A percentile compares a stretch with the other conserved stretches of the same genome.
phyloP scores from a whole-genome alignment of 2,797 vertebrate species.

The Poecilia wingei region DNA sequence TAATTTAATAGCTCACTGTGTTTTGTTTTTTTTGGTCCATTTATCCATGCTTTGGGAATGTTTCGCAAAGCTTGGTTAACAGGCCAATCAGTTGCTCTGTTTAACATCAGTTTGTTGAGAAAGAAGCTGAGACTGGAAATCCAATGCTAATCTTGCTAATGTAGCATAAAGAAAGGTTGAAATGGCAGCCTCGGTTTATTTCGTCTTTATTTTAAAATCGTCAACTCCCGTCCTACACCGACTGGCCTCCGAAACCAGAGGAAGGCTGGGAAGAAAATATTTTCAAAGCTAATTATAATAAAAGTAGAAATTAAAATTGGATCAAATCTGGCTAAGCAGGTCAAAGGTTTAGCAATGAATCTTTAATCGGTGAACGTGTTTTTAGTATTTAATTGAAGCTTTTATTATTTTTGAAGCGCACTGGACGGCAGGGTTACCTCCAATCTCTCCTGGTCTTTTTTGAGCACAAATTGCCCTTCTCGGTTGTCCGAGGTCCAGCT shows the following conservation, averaged over 20 bases:
- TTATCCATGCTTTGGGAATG: neutral
- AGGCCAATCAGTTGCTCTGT: neutral
- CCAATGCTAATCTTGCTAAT: neutral
- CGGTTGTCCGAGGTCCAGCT: constrained; percentile 91
- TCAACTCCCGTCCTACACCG: neutral
- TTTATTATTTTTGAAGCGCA: no score
- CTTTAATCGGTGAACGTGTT: neutral
- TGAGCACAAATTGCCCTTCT: constrained; percentile 91
- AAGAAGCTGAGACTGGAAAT: neutral
- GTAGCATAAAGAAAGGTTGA: neutral
- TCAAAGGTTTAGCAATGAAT: neutral
- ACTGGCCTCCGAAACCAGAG: neutral
- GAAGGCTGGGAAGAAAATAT: neutral
- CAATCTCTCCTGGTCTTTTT: constrained; percentile 81
- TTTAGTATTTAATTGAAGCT: neutral
- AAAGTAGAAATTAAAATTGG: neutral
- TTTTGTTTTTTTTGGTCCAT: neutral
- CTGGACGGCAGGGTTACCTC: constrained; percentile 75
- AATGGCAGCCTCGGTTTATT: neutral
- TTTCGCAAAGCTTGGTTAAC: neutral
- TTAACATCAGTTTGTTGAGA: neutral
- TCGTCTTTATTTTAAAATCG: neutral
- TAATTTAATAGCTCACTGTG: neutral
- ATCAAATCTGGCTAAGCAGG: neutral
- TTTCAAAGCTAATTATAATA: neutral